Percentiles rank a stretch among this genome's conserved stretches.
These are phyloP conservation scores for Odontocolon sp. DNA, from an alignment of 2,888 invertebrate genomes.

Conservation along the genomic window DNA sequence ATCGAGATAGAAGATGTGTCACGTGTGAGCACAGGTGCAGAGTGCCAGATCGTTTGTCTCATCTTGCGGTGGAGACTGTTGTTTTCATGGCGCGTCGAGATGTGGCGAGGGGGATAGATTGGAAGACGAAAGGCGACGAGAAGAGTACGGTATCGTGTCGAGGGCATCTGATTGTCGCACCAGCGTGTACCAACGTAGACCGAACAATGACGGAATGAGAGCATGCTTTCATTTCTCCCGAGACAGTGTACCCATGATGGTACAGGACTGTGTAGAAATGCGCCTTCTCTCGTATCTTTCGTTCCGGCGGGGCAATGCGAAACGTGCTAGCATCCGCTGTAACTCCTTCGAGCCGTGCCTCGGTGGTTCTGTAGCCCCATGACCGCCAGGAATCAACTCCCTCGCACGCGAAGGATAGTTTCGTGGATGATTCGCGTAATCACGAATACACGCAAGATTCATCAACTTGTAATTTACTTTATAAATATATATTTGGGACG, in stretches of 20 bases:
- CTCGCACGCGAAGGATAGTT: slow-evolving; percentile 11
- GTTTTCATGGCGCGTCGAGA: slow-evolving; percentile 37
- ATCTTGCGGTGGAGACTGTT: slow-evolving; percentile 21
- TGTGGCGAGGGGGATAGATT: not conserved
- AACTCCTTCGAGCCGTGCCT: slow-evolving; percentile 17
- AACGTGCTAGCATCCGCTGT: slow-evolving; percentile 16
- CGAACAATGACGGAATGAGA: slow-evolving; percentile 57
- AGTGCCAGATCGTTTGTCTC: slow-evolving; percentile 44
- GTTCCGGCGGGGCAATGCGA: slow-evolving; percentile 37
- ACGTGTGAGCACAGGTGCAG: slow-evolving; percentile 43
- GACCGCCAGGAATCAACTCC: slow-evolving; percentile 36
- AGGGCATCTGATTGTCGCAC: slow-evolving; percentile 53
- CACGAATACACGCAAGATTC: slow-evolving; percentile 17
- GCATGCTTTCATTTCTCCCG: slow-evolving; percentile 54
- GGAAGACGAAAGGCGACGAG: slow-evolving; percentile 29
- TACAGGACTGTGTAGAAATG: not conserved
- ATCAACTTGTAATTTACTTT: not conserved
- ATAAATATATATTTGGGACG: no score
- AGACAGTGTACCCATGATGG: slow-evolving; percentile 30
- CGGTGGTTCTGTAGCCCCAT: slow-evolving; percentile 49
- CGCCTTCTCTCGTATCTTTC: slow-evolving; percentile 8
- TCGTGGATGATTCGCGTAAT: slow-evolving; percentile 25
- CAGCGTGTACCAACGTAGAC: slow-evolving; percentile 35
- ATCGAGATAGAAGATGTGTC: not conserved
- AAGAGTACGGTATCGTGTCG: slow-evolving; percentile 46